Base-by-base conservation (phyloP, 1,140 invertebrate species). In the Scaptomyza graminum region DNA sequence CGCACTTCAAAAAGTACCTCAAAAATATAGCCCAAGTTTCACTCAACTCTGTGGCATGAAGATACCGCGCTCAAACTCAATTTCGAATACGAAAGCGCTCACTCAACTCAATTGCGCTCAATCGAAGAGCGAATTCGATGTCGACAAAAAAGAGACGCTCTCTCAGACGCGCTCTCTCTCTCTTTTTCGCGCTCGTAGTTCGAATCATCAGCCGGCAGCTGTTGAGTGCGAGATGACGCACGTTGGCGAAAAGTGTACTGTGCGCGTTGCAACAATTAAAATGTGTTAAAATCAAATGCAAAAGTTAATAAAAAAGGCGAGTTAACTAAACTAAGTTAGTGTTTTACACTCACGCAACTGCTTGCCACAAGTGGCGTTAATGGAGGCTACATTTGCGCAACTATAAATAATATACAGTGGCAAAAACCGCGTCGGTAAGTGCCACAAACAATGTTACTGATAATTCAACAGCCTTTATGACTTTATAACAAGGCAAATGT, bases 161-260 rank as follows among this genome's bases (percentile, higher is more conserved):
- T 28, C 49, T 15, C 22, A 22, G 25, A 56, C 46, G n/a, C 63
- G 12, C 56, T 39, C 62, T 63, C 25, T 28, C 43, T 16, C 4
- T 5, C 31, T 6, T 7, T 28, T 1, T 7, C 49, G 52, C 49
- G 18, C 62, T 76, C 76, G 80, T 79, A 74, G 44, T 79, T 83
- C 67, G 78, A 76, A 76, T 41, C 63, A 43, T 8, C 34, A 39
- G 22, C 46, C 11, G 13, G 2, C 55, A 62, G 46, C 49, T 70
- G 61, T 60, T 46, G 52, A 39, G 59, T 34, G 55, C 49, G 6
- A 60, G 68, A 16, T 52, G 49, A 56, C 70, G 68, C 61, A 49
- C 50, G 88, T 72, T 84, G 28, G 7, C 66, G 80, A 70, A 90
- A 90, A 90, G 88, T 90, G 88, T 62, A 80, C 88, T 90, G 84